Evolutionary conservation across 1,140 invertebrate genomes (phyloP), one percentile per base, ranked within the genome.

Genomic region (Formica selysi): DNA sequence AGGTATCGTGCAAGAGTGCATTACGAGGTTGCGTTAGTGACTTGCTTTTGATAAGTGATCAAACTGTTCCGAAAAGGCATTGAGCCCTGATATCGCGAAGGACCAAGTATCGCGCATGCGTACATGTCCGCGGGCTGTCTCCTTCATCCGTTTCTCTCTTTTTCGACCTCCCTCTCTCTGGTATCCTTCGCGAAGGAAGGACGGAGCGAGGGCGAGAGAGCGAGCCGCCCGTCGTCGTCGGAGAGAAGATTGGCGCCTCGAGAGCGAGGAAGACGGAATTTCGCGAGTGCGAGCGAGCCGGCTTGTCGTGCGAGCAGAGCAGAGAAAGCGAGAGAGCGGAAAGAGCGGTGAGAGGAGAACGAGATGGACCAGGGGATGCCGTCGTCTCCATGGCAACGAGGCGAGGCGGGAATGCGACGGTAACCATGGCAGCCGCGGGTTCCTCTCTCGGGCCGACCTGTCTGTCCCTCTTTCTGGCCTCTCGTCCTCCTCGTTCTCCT

Each of bases 371-470:
- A 85, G 89, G 81, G 87, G 83, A 81, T 78, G 86, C 68, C 57
- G 86, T 80, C 86, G 92, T 95, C 90, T 92, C 94, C 95, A 95
- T 95, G 91, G 95, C 92, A 95, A 95, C 95, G 93, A 93, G 91
- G 90, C 93, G 93, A 95, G 95, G 94, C 95, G 94, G 95, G 94
- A 95, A 95, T 95, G 94, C 94, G 94, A 94, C 94, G 95, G 95
- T 95, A 95, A 95, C 95, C 94, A 95, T 95, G 94, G 95, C 94
- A 95, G 94, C 95, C 91, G 88, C 91, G 92, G 91, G 92, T 89
- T 93, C 92, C 92, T 91, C 92, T 93, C 91, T 93, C 91, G 87
- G 91, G 89, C 93, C 91, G 93, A 94, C 93, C 93, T 93, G 93
- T 94, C 94, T 93, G 92, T 94, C 93, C 93, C 91, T 92, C 93